A percentile compares a stretch with the other conserved stretches of the same genome.
phyloP scores from a whole-genome alignment of 2,113 vertebrate species.

The Crypturellus undulatus region DNA sequence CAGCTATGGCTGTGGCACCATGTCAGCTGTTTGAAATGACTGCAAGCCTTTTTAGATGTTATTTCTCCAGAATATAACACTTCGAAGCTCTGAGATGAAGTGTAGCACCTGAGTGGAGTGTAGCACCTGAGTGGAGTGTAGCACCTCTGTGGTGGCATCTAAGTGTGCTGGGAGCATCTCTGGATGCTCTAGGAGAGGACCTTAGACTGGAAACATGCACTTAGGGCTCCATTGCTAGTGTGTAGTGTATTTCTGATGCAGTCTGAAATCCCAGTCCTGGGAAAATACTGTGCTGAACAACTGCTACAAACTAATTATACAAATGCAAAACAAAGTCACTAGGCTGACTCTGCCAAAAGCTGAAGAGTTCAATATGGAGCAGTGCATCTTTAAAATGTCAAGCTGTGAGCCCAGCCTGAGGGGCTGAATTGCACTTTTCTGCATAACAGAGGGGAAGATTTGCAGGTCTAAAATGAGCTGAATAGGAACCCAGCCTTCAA shows the following conservation, averaged over 20 bases:
- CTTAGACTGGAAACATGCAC: not conserved
- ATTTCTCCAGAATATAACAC: not conserved
- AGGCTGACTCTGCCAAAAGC: not conserved
- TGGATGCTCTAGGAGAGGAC: not conserved
- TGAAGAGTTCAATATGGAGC: not conserved
- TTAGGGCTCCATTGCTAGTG: not conserved
- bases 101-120: no score
- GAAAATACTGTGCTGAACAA: not conserved
- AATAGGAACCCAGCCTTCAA: not conserved
- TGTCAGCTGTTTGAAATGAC: not conserved
- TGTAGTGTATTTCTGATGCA: not conserved
- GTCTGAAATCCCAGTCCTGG: not conserved
- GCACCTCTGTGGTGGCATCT: not conserved
- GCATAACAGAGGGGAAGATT: not conserved
- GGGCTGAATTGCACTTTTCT: not conserved
- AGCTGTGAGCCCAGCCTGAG: not conserved
- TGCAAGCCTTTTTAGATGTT: not conserved
- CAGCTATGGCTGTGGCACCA: not conserved
- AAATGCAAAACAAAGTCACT: not conserved
- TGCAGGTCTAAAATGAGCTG: not conserved
- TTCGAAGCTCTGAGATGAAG: not conserved
- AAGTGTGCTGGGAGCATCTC: not conserved
- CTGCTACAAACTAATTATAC: not conserved
- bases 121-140: rapidly evolving
- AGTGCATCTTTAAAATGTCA: constrained; percentile 17